phyloP scores from a whole-genome alignment of 2,113 vertebrate species.

The Siniperca chuatsi region DNA sequence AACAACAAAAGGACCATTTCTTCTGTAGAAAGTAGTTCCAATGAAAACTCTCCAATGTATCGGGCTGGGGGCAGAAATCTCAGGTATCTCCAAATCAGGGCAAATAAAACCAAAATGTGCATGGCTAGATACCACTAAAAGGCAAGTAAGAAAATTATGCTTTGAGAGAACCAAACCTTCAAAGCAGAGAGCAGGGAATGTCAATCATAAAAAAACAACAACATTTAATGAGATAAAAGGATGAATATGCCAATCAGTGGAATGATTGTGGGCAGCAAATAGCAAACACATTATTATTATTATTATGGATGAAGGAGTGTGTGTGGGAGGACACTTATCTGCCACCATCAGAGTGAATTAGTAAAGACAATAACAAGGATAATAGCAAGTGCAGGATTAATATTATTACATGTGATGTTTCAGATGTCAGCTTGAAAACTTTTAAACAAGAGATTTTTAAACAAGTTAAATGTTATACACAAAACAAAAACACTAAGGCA shows the following conservation, averaged over 20 bases:
- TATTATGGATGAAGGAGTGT: constrained; percentile 29
- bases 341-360: constrained; percentile 50
- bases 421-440: constrained; percentile 6
- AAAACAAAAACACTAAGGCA: neutral
- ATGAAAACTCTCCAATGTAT: neutral
- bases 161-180: neutral
- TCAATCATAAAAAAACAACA: constrained; percentile 2
- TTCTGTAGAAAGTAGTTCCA: neutral
- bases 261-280: constrained; percentile 48
- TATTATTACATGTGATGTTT: constrained; percentile 25
- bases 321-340: constrained; percentile 59
- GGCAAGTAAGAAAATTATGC: neutral
- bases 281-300: constrained; percentile 39
- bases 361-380: constrained; percentile 35
- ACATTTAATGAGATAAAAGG: constrained; percentile 45
- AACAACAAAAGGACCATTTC: neutral
- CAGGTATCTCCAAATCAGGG: neutral
- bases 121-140: neutral
- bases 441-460: neutral
- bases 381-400: constrained; percentile 30
- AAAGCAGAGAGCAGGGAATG: neutral
- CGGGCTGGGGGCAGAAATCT: neutral
- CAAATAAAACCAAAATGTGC: neutral
- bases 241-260: constrained; percentile 35
- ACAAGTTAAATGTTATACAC: neutral